These are phyloP conservation scores for Dipodomys spectabilis DNA, from an alignment of 2,113 vertebrate genomes.

Conservation along the genomic window DNA sequence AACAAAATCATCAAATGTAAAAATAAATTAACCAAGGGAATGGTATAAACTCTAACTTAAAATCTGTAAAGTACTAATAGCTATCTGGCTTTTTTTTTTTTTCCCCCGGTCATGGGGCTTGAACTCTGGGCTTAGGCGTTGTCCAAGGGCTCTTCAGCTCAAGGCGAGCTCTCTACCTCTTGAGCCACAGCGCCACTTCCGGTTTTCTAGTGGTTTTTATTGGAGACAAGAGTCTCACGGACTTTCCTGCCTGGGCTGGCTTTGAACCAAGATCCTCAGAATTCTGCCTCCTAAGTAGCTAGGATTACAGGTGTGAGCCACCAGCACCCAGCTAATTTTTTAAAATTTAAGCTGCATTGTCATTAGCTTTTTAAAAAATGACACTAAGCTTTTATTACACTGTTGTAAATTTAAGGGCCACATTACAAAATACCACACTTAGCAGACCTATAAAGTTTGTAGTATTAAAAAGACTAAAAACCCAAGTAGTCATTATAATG, in stretches of 20 bases:
- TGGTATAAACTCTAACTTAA: slow-evolving; percentile 13
- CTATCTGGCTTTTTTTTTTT: too few species aligned
- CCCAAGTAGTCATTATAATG: background rate
- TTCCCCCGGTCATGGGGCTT: background rate
- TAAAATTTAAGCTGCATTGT: background rate
- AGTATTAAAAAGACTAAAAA: slow-evolving; percentile 3
- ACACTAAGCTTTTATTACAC: slow-evolving; percentile 10
- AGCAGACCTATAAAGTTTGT: background rate
- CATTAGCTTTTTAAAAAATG: slow-evolving; percentile 21
- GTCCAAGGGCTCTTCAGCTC: too few species aligned
- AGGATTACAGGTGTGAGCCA: too few species aligned
- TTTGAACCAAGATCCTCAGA: too few species aligned
- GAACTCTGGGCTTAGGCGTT: too few species aligned
- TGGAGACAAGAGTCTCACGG: too few species aligned
- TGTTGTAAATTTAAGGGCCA: background rate
- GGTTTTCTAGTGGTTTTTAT: too few species aligned
- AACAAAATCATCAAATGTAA: slow-evolving; percentile 44
- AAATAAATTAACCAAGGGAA: slow-evolving; percentile 31
- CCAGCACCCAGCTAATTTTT: background rate
- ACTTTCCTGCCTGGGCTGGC: too few species aligned
- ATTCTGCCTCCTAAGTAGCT: too few species aligned
- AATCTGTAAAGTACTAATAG: slow-evolving; percentile 24
- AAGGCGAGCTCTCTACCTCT: too few species aligned
- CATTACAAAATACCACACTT: slow-evolving; percentile 31
- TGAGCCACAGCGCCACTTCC: too few species aligned